A percentile compares a stretch with the other conserved stretches of the same genome.
These are phyloP conservation scores for Cynopterus sphinx DNA, from an alignment of 2,797 vertebrate genomes.

Conservation along the genomic window DNA sequence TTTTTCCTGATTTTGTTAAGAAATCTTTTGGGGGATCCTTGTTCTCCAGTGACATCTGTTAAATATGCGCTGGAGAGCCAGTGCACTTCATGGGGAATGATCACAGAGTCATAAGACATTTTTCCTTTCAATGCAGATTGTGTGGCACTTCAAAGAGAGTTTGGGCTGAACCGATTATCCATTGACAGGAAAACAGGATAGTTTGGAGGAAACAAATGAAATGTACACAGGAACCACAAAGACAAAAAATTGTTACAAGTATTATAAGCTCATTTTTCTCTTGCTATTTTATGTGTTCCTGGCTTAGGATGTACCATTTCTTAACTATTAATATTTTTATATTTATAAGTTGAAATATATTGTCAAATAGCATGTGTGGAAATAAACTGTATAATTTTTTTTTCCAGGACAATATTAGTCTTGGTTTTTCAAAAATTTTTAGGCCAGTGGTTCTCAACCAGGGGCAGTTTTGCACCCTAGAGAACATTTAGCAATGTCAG, in stretches of 20 bases:
- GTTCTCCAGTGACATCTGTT: not conserved
- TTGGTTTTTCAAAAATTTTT: slow-evolving; percentile 24
- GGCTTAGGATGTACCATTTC: slow-evolving; percentile 13
- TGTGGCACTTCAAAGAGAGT: not conserved
- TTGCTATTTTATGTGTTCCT: slow-evolving; percentile 10
- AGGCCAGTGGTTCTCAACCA: not conserved
- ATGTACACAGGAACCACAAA: not conserved
- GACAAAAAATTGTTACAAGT: not conserved
- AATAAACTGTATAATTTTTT: slow-evolving; percentile 26
- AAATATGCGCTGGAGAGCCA: not conserved
- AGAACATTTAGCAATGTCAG: not conserved
- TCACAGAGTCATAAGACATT: not conserved
- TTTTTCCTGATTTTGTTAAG: not conserved
- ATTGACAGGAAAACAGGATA: slow-evolving; percentile 7
- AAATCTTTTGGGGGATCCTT: not conserved
- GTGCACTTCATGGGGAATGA: not conserved
- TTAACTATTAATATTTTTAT: slow-evolving; percentile 25
- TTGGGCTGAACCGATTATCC: not conserved
- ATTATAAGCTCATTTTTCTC: slow-evolving; percentile 14
- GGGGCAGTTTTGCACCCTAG: not conserved
- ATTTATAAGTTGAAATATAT: slow-evolving; percentile 37
- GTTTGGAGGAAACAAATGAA: slow-evolving; percentile 37
- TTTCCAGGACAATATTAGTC: not conserved
- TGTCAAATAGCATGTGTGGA: not conserved
- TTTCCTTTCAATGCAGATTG: not conserved